phyloP scores from a whole-genome alignment of 2,888 invertebrate species.

The Deilephila porcellus region DNA sequence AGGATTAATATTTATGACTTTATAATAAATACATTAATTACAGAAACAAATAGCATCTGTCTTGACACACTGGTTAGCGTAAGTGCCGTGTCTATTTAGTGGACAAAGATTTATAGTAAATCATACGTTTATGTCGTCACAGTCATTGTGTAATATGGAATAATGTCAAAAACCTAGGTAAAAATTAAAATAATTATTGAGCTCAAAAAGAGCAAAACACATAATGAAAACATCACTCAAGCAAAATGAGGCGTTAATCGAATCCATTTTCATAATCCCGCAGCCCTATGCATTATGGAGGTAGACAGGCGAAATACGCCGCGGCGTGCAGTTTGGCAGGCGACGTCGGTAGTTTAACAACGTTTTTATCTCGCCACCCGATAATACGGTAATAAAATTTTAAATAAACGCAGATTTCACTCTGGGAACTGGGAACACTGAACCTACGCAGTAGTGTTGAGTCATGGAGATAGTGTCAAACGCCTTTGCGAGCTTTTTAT shows the following conservation, averaged over 20 bases:
- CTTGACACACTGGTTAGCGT: too few species aligned
- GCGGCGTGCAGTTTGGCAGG: constrained; percentile 30
- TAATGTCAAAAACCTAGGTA: too few species aligned
- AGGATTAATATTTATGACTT: too few species aligned
- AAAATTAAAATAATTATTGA: too few species aligned
- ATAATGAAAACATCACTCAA: too few species aligned
- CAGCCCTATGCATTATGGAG: constrained; percentile 28
- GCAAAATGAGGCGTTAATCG: constrained; percentile 6
- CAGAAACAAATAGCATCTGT: too few species aligned
- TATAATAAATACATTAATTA: too few species aligned
- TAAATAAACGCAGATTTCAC: constrained; percentile 19
- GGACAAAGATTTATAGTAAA: too few species aligned
- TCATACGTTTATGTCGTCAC: too few species aligned
- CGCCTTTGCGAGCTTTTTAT: not conserved
- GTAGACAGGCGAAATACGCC: constrained; percentile 30
- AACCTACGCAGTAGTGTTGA: constrained; percentile 3
- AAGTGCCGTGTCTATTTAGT: too few species aligned
- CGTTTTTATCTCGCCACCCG: constrained; percentile 21
- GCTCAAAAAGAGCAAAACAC: too few species aligned
- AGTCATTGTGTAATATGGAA: too few species aligned
- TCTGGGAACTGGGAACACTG: not conserved
- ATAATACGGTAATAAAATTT: constrained; percentile 27
- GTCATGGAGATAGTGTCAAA: not conserved
- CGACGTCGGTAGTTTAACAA: constrained; percentile 27
- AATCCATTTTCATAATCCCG: constrained; percentile 1